phyloP scores from a whole-genome alignment of 1,140 invertebrate genomes.

The Macrosteles quadrilineatus region DNA sequence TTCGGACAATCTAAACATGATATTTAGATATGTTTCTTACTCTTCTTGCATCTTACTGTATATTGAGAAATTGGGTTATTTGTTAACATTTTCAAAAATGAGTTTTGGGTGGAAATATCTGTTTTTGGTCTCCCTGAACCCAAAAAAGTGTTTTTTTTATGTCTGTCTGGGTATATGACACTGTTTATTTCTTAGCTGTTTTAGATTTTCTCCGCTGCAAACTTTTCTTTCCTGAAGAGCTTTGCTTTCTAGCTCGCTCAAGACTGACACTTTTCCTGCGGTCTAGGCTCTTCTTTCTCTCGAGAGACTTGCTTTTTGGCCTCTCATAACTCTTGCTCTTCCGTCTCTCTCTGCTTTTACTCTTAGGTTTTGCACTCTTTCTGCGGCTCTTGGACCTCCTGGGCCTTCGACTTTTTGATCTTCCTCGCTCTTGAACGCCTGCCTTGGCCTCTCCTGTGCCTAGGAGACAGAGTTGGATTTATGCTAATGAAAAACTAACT shows the following conservation, averaged over 20 bases:
- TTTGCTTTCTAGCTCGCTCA: neutral
- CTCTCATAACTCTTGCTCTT: slow-evolving; percentile 32
- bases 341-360: slow-evolving; percentile 28
- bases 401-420: slow-evolving; percentile 1
- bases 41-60: too few species aligned
- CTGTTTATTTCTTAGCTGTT: slow-evolving; percentile 30
- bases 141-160: too few species aligned
- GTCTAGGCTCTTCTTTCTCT: slow-evolving; percentile 26
- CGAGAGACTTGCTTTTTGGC: slow-evolving; percentile 25
- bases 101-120: too few species aligned
- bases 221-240: slow-evolving; percentile 23
- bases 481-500: too few species aligned
- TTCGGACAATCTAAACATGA: too few species aligned
- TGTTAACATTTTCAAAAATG: too few species aligned
- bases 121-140: too few species aligned
- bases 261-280: slow-evolving; percentile 6
- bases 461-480: slow-evolving; percentile 9
- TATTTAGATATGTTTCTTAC: too few species aligned
- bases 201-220: slow-evolving; percentile 23
- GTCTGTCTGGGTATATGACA: too few species aligned
- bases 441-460: neutral
- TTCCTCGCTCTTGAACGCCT: slow-evolving; percentile 15
- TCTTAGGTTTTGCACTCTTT: slow-evolving; percentile 14
- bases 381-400: slow-evolving; percentile 23
- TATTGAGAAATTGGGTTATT: too few species aligned